Percentiles rank a stretch among this genome's conserved stretches.
These are phyloP conservation scores for Epirrita christyi DNA, from an alignment of 2,888 invertebrate species.

Conservation along the genomic window DNA sequence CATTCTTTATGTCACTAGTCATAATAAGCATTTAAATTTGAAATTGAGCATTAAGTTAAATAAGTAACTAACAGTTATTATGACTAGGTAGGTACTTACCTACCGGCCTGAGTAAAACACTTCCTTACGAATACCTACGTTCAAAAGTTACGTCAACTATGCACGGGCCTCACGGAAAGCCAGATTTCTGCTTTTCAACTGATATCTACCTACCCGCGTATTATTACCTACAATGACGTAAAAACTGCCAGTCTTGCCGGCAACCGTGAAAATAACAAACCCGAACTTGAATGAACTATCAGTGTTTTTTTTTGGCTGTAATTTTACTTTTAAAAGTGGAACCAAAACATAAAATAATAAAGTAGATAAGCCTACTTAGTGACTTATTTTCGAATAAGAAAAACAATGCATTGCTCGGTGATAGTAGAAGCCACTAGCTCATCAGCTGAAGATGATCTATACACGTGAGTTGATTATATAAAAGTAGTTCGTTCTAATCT, in stretches of 20 bases:
- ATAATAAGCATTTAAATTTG: too few species aligned
- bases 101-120: too few species aligned
- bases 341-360: neutral
- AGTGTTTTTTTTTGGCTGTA: too few species aligned
- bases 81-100: neutral
- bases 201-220: too few species aligned
- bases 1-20: too few species aligned
- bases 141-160: conserved; percentile 20
- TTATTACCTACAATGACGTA: too few species aligned
- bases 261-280: neutral
- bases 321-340: neutral
- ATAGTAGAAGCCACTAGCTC: conserved; percentile 67
- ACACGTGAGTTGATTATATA: conserved; percentile 61
- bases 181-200: conserved; percentile 51
- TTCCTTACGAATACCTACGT: neutral
- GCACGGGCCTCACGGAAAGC: conserved; percentile 31
- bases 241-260: conserved; percentile 10
- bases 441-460: conserved; percentile 66
- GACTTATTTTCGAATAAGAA: too few species aligned
- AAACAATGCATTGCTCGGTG: conserved; percentile 62
- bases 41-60: neutral
- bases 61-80: neutral
- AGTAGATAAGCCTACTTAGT: conserved; percentile 1
- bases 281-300: neutral
- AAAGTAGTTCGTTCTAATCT: too few species aligned